Evolutionary conservation across 2,113 vertebrate genomes (phyloP), one percentile per base, ranked within the genome.

Genomic region (Paramormyrops kingsleyae): DNA sequence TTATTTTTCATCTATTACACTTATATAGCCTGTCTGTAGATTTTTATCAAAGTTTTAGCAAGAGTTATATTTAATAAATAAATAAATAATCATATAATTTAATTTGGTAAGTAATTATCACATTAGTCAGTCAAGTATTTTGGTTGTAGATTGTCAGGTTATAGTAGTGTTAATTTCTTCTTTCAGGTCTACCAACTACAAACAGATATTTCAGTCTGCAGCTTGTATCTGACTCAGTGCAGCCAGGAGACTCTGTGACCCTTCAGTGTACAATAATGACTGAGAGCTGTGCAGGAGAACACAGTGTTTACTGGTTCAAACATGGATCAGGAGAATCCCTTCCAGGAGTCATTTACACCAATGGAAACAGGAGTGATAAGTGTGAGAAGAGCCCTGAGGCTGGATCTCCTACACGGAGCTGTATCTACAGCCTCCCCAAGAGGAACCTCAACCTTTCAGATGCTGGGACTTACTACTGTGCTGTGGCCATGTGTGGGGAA

Each of bases 261-360:
- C 49, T 95, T 46, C 90, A 86, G 52, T 95, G 94, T 66, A 92
- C 91, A 13, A 89, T 94, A 2, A 44, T 86, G 15, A 62, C 90
- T 50, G 84, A 88, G 70, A 87, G 7, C 70, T 93, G 93, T 90
- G 88, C 89, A 2, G 91, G 47, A 91, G 90, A 83, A 44, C 83
- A 87, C 80, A 90, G 62, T n/a, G 91, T 95, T 35, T 94, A 95
- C 91, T 95, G 94, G 94, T 92, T 95, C 89, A 62, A 24, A 59
- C 24, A 2, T 7, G 56, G 56, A 24, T 59, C 56, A 47, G 83
- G 88, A 89, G 90, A 50, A 0, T 91, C 91, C 88, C 77, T 19
- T 50, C 91, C 91, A 87, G 92, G 90, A 89, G 52, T 94, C 19
- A 87, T 95, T 91, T 89, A 94, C 86, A 80, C 87, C 39, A 9